These are phyloP conservation scores for Priocnemis perturbator DNA, from an alignment of 2,888 invertebrate species.

Conservation along the genomic window DNA sequence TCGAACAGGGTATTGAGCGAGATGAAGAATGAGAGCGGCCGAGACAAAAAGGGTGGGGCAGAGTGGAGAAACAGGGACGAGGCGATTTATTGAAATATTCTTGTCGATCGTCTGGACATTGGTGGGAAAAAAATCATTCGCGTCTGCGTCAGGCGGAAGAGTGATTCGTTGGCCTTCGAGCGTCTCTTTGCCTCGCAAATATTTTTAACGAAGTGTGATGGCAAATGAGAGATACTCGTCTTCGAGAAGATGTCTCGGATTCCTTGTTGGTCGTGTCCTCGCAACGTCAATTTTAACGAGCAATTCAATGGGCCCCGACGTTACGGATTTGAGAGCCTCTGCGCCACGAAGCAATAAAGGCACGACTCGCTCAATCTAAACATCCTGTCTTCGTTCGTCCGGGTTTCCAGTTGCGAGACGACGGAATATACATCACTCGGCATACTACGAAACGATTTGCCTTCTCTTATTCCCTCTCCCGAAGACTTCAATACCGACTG, in stretches of 20 bases:
- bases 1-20: background rate
- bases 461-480: constrained; percentile 5
- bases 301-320: too few species aligned
- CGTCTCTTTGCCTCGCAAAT: too few species aligned
- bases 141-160: background rate
- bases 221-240: too few species aligned
- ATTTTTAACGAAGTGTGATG: too few species aligned
- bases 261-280: too few species aligned
- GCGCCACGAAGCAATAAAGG: constrained; percentile 56
- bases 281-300: too few species aligned
- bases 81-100: constrained; percentile 43
- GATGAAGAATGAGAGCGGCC: constrained; percentile 19
- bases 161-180: background rate
- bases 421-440: constrained; percentile 28
- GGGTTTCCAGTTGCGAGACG: constrained; percentile 43
- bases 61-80: constrained; percentile 12
- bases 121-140: background rate
- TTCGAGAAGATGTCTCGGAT: too few species aligned
- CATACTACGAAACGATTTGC: constrained; percentile 5
- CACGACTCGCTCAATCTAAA: constrained; percentile 61
- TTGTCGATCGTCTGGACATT: constrained; percentile 10
- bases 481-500: background rate
- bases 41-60: background rate
- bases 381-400: constrained; percentile 61
- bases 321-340: constrained; percentile 39